Evolutionary conservation across 2,113 vertebrate genomes (phyloP).

Genomic region (Syngnathus floridae): DNA sequence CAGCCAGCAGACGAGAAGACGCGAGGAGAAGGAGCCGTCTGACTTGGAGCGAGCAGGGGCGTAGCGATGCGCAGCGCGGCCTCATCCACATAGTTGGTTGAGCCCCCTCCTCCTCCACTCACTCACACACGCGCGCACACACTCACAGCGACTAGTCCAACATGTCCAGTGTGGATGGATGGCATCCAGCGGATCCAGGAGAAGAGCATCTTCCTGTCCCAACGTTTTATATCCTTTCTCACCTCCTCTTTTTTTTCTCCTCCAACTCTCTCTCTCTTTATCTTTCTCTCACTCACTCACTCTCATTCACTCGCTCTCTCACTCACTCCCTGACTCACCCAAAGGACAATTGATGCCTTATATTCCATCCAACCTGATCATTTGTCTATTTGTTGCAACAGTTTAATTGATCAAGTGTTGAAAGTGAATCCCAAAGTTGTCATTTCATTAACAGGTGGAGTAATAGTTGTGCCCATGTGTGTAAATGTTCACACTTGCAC

Average conservation of each 20-base stretch:
- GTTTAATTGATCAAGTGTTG: not conserved
- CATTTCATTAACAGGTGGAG: too few relatives aligned
- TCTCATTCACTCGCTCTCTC: conserved; percentile 20
- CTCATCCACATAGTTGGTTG: conserved; percentile 79
- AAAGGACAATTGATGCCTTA: not conserved
- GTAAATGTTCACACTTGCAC: too few relatives aligned
- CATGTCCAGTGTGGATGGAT: conserved; percentile 73
- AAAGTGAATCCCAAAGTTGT: not conserved
- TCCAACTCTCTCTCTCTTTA: conserved; percentile 15
- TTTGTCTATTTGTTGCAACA: not conserved
- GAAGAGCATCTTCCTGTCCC: conserved; percentile 70
- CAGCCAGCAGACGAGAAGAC: conserved; percentile 51
- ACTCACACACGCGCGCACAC: not conserved
- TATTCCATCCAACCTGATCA: not conserved
- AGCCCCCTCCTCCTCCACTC: conserved; percentile 56
- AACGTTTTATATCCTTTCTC: conserved; percentile 69
- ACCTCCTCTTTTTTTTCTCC: conserved; percentile 39
- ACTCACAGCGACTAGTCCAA: conserved; percentile 46
- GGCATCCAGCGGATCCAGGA: conserved; percentile 60
- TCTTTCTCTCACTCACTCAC: conserved; percentile 46
- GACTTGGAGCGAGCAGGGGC: conserved; percentile 65
- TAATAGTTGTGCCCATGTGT: too few relatives aligned
- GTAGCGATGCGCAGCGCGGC: conserved; percentile 68
- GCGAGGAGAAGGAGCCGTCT: conserved; percentile 68
- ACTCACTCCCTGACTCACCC: conserved; percentile 5